phyloP scores from a whole-genome alignment of 1,140 invertebrate genomes.

The Branchinecta lynchi region DNA sequence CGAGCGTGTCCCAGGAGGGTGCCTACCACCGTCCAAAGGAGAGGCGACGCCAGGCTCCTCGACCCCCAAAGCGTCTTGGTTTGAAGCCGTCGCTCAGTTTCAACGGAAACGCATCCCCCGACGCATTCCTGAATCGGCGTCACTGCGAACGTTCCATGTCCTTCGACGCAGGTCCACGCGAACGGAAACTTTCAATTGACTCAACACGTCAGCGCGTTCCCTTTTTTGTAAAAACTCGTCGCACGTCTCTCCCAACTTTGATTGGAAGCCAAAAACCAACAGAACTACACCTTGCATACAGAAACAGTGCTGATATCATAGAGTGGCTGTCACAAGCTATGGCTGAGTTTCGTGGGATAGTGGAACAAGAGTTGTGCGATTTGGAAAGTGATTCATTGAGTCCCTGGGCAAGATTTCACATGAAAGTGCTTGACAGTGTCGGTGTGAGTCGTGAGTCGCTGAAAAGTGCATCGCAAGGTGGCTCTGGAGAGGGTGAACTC shows the following conservation, averaged over 20 bases:
- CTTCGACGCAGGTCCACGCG: neutral
- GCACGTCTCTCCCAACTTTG: neutral
- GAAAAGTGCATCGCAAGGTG: too few species aligned
- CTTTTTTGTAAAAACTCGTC: constrained; percentile 8
- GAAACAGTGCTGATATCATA: constrained; percentile 2
- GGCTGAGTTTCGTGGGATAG: neutral
- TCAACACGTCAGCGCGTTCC: constrained; percentile 3
- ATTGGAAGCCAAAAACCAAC: neutral
- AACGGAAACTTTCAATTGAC: neutral
- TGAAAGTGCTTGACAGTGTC: neutral
- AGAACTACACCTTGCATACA: neutral
- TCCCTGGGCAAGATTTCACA: constrained; percentile 3
- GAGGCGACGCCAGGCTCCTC: neutral
- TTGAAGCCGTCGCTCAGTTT: neutral
- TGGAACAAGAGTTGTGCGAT: neutral
- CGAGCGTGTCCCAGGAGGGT: too few species aligned
- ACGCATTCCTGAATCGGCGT: neutral
- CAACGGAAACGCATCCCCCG: neutral
- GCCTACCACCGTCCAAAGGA: too few species aligned
- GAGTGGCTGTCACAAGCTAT: neutral
- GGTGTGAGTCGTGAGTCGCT: neutral
- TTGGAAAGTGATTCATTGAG: neutral
- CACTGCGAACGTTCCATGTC: neutral
- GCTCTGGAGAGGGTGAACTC: too few species aligned
- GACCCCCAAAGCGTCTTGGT: constrained; percentile 1